Base-by-base conservation (phyloP, 2,888 invertebrate genomes). In the Sesia apiformis region DNA sequence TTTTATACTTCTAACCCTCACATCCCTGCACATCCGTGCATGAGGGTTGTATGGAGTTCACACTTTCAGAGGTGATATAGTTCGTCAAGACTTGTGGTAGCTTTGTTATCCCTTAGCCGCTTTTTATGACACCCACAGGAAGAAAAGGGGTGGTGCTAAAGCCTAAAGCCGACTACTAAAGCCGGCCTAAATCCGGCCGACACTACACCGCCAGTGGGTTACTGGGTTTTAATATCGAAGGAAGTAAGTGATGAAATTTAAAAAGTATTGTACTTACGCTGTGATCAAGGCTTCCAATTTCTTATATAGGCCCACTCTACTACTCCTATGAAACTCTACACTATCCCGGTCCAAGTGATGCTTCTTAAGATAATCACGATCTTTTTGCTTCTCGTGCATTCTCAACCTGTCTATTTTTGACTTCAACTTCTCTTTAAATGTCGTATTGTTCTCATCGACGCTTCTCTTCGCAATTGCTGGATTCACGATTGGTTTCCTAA, bases 271-370 rank as follows among this genome's bases (percentile, higher is more conserved):
- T 63, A 91, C 92, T 91, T 81, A 93, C 94, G 92, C 90, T 60
- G 84, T 86, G 53, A 93, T 80, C 62, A 93, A 83, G 58, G 80
- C 85, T 69, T 93, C 93, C 55, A 94, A 72, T 76, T 93, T 93
- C 55, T 79, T 82, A 68, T 92, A 93, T 38, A 94, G 74, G 53
- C 92, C 91, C 51, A 92, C 78, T 65, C 93, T 82, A 59, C 91
- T 93, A 52, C 84, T 84, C 65, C 93, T 90, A 70, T 94, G 93
- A 63, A 91, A 90, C 59, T 91, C 89, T 38, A 86, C 64, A 40
- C 72, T 78, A 41, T 67, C 66, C 4, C 64, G 62, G 40, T 81
- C 76, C 65, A 81, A 60, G 46, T 79, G 62, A 7, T 78, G 65
- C 53, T 68, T 72, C 55, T 76, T 77, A 53, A 85, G 63, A 59